Base-by-base conservation (phyloP, 2,888 invertebrate species). In the Ophion slaviceki region DNA sequence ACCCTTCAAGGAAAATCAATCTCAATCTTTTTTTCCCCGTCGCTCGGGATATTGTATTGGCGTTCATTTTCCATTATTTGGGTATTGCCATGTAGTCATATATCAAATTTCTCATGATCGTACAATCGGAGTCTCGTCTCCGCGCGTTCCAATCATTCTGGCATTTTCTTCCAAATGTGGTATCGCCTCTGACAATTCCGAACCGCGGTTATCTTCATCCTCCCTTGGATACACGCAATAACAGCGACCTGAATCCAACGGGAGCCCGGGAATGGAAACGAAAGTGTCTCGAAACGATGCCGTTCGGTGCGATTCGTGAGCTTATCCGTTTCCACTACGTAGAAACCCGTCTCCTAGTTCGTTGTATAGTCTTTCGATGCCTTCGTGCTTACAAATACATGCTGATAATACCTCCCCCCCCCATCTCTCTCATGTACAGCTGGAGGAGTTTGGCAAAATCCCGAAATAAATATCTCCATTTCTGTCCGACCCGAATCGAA, bases 391-490 rank as follows among this genome's bases (percentile, higher is more conserved):
- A 74, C 45, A 71, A 57, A 57, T 57, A 62, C 62, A 84, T 36
- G 79, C 70, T 74, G 68, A 75, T 71, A 77, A 40, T 62, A n/a
- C 28, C 36, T 28, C 36, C 72, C 78, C 78, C 8, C 40, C 47
- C 62, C 45, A 20, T n/a, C 17, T 7, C 59, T 61, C 53, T 47
- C 24, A 11, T 59, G 45, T 53, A 17, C 40, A 14, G 53, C 24
- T 17, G 62, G 57, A n/a, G 71, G 45, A 76, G 82, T 47, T 70
- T 80, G 45, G 85, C 84, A 87, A 88, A 86, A 82, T 84, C 76
- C 80, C 82, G 85, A 89, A 89, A 91, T 90, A 88, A 89, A 90
- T 91, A 90, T 88, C 86, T 76, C 85, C 71, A 88, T 89, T 85
- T 88, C 76, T 71, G 59, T 72, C 71, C 75, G 85, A 80, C 72